These are phyloP conservation scores for Drosophila rufa DNA, from an alignment of 1,140 invertebrate species.

Conservation along the genomic window DNA sequence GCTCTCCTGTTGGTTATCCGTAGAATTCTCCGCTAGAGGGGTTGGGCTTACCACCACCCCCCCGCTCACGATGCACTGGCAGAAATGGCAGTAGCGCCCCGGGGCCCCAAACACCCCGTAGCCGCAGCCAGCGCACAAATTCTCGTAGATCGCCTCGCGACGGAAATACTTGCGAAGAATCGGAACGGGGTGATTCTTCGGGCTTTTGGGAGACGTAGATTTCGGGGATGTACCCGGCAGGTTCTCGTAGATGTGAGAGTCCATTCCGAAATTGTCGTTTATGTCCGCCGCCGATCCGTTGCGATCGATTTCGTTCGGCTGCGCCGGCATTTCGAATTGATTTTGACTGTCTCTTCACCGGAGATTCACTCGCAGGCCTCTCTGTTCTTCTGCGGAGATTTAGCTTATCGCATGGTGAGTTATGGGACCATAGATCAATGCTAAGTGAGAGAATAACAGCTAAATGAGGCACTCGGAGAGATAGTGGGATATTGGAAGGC, in stretches of 20 bases:
- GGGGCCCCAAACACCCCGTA: slow-evolving; percentile 79
- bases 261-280: slow-evolving; percentile 37
- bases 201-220: not conserved
- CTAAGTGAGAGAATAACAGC: slow-evolving; percentile 15
- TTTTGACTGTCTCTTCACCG: slow-evolving; percentile 3
- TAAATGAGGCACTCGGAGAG: slow-evolving; percentile 2
- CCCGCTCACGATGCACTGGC: slow-evolving; percentile 74
- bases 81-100: slow-evolving; percentile 79
- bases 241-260: slow-evolving; percentile 73
- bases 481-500: not conserved
- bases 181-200: slow-evolving; percentile 16
- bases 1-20: slow-evolving; percentile 7
- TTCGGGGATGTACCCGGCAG: slow-evolving; percentile 23
- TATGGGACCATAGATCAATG: slow-evolving; percentile 12
- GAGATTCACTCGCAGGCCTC: slow-evolving; percentile 12
- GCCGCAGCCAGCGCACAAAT: slow-evolving; percentile 80
- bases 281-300: slow-evolving; percentile 30
- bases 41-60: slow-evolving; percentile 29
- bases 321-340: slow-evolving; percentile 48
- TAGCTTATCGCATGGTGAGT: slow-evolving; percentile 10
- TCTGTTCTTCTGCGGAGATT: slow-evolving; percentile 11
- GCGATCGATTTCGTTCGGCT: slow-evolving; percentile 24
- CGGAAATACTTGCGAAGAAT: slow-evolving; percentile 76
- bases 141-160: slow-evolving; percentile 75
- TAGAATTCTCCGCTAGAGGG: not conserved